Evolutionary conservation across 2,888 invertebrate species (phyloP).

Genomic region (Metallyticus violacea): DNA sequence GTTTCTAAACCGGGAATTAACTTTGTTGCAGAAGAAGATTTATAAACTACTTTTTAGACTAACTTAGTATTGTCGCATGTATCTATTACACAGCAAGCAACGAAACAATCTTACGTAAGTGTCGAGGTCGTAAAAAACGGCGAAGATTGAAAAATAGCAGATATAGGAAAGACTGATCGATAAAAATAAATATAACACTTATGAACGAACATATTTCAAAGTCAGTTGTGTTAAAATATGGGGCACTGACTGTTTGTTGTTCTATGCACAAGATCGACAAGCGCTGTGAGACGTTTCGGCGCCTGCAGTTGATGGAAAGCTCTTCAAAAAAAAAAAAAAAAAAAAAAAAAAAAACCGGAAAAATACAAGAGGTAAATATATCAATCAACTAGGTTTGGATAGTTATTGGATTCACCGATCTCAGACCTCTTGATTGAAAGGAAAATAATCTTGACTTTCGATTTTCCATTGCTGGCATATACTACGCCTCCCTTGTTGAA

Average conservation of each 20-base stretch:
- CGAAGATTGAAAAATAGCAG: background rate
- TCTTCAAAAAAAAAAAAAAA: too few species aligned
- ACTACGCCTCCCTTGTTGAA: too few species aligned
- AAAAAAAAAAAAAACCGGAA: too few species aligned
- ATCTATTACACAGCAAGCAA: too few species aligned
- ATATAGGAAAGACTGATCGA: background rate
- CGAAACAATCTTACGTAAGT: too few species aligned
- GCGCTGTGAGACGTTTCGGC: background rate
- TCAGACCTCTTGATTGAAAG: background rate
- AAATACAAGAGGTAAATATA: background rate
- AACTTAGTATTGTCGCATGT: too few species aligned
- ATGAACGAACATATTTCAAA: background rate
- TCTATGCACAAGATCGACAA: background rate
- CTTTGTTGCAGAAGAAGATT: too few species aligned
- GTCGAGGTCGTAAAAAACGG: background rate
- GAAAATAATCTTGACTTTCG: background rate
- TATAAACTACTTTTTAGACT: too few species aligned
- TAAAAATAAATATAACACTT: background rate
- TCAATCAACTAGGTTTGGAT: background rate
- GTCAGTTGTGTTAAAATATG: background rate
- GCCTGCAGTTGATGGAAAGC: background rate
- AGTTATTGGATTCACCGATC: background rate
- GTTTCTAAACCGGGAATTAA: too few species aligned
- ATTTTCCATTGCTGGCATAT: too few species aligned
- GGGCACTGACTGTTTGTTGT: background rate